These are phyloP conservation scores for Uria lomvia DNA, from an alignment of 2,113 vertebrate genomes.

Conservation along the genomic window DNA sequence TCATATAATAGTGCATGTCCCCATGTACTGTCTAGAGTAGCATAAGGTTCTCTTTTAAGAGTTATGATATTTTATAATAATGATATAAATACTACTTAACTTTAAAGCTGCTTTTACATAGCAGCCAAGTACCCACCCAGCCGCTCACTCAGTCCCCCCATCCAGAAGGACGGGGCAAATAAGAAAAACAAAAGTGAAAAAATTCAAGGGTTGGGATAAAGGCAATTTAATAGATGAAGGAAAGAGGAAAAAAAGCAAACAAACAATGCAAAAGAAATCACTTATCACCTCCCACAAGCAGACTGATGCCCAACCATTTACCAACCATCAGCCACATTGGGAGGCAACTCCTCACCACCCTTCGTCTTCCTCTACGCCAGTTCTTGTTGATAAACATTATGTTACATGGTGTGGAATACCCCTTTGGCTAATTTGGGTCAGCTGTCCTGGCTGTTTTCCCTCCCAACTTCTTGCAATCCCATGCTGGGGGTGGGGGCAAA, in stretches of 20 bases:
- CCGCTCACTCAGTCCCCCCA: background rate
- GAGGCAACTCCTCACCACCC: background rate
- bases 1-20: background rate
- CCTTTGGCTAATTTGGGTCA: background rate
- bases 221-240: background rate
- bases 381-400: background rate
- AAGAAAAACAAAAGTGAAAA: background rate
- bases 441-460: background rate
- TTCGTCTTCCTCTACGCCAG: background rate
- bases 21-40: background rate
- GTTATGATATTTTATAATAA: background rate
- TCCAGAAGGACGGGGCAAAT: background rate
- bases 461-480: background rate
- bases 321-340: fast-evolving
- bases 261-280: background rate
- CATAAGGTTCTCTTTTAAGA: background rate
- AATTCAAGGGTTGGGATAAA: background rate
- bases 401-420: background rate
- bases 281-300: background rate
- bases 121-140: background rate
- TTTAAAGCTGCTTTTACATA: background rate
- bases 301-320: background rate
- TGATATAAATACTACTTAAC: background rate
- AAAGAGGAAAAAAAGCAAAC: background rate
- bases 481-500: background rate